phyloP scores from a whole-genome alignment of 2,888 invertebrate species.

The Aporophyla lueneburgensis region DNA sequence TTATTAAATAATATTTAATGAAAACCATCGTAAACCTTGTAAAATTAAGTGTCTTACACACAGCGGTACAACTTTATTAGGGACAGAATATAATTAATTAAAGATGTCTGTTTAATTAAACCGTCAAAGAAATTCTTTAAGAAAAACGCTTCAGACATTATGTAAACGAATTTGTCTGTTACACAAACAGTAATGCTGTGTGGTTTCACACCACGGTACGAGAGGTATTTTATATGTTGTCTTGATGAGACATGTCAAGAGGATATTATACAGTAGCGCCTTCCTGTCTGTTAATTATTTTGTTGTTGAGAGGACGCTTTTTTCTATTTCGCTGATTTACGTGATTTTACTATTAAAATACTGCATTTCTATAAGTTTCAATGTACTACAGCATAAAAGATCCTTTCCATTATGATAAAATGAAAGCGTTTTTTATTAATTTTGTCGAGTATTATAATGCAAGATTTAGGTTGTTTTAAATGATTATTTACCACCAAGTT shows the following conservation, averaged over 20 bases:
- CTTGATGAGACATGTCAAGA: not conserved
- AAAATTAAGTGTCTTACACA: constrained; percentile 41
- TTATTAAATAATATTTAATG: constrained; percentile 17
- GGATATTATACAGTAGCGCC: not conserved
- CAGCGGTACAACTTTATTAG: constrained; percentile 46
- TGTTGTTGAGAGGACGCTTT: too few species aligned
- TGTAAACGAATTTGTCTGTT: constrained; percentile 11
- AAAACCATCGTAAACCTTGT: constrained; percentile 32
- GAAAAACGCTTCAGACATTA: constrained; percentile 13
- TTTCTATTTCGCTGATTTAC: too few species aligned
- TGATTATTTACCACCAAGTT: too few species aligned
- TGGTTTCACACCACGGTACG: not conserved
- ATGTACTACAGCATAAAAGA: too few species aligned
- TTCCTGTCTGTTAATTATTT: not conserved
- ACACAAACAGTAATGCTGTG: constrained; percentile 5
- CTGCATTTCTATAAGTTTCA: too few species aligned
- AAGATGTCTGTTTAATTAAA: constrained; percentile 35
- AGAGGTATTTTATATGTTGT: not conserved
- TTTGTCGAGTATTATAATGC: too few species aligned
- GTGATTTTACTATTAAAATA: not conserved
- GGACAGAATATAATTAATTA: constrained; percentile 50
- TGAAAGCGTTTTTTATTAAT: too few species aligned
- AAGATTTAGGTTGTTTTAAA: too few species aligned
- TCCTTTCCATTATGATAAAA: too few species aligned
- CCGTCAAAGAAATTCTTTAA: constrained; percentile 33